Conservation (phyloP, 2,113 vertebrate genomes). For the Odobenus rosmarus region DNA sequence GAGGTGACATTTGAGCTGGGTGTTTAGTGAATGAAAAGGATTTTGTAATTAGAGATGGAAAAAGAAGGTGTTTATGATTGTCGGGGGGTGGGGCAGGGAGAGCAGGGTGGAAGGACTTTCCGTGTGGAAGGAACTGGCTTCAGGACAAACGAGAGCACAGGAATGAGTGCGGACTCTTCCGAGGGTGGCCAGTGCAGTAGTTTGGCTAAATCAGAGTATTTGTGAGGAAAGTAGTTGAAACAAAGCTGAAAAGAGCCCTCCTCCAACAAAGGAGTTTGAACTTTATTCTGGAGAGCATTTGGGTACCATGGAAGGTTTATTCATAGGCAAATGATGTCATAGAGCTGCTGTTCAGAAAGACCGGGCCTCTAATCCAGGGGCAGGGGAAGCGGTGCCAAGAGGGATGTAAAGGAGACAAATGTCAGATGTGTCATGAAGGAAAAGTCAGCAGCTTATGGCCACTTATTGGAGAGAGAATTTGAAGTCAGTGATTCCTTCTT, state of each 20-base stretch:
- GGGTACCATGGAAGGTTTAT: not conserved
- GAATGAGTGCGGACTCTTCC: not conserved
- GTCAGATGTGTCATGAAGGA: not conserved
- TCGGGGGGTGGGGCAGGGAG: not conserved
- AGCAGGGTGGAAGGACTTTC: not conserved
- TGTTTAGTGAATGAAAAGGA: conserved; percentile 44
- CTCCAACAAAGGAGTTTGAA: not conserved
- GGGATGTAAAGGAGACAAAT: not conserved
- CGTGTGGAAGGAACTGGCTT: not conserved
- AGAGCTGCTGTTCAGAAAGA: not conserved
- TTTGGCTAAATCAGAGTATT: not conserved
- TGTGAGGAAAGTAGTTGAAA: not conserved
- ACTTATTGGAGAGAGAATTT: not conserved
- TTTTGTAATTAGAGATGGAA: conserved; percentile 3
- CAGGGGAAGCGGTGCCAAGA: not conserved
- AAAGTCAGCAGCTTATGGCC: not conserved
- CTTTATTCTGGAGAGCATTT: not conserved
- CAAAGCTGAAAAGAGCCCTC: not conserved
- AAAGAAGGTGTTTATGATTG: not conserved
- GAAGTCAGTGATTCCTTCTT: not conserved
- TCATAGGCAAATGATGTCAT: not conserved
- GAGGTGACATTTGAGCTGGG: not conserved
- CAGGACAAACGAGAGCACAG: not conserved
- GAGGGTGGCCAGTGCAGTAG: not conserved
- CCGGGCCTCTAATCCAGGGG: not conserved